Conservation (phyloP, 2,888 invertebrate genomes). For the Chaitophorus viminalis region DNA sequence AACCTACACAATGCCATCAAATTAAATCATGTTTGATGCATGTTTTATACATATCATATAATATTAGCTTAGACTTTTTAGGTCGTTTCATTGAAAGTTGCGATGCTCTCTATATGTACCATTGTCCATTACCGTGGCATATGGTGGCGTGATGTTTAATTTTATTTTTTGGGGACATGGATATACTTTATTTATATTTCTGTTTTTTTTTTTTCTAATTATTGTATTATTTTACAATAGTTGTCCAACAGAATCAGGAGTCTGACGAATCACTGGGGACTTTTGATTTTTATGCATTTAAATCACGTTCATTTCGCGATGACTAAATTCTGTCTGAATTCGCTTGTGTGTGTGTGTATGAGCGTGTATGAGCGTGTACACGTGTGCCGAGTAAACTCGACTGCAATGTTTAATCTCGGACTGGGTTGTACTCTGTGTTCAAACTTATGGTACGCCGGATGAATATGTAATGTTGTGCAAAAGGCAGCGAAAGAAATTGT, state of each 20-base stretch:
- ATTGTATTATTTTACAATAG: constrained; percentile 8
- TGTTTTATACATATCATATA: no score
- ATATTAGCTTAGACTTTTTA: no score
- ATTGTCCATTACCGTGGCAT: no score
- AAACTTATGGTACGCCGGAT: constrained; percentile 53
- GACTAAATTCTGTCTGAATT: constrained; percentile 42
- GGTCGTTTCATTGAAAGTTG: no score
- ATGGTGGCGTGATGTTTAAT: no score
- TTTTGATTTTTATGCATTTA: constrained; percentile 42
- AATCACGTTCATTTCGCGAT: constrained; percentile 45
- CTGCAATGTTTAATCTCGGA: constrained; percentile 50
- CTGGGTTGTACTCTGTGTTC: constrained; percentile 23
- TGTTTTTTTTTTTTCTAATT: neutral
- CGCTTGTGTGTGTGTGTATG: neutral
- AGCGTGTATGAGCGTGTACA: no score
- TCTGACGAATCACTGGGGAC: constrained; percentile 1
- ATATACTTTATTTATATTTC: neutral
- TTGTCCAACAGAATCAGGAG: neutral
- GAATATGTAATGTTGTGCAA: constrained; percentile 53
- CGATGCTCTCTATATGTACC: no score
- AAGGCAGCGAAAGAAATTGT: constrained; percentile 30
- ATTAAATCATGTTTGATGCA: no score
- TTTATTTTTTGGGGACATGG: neutral
- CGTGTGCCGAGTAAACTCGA: no score
- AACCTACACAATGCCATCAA: no score